Percentiles rank a stretch among this genome's conserved stretches.
Conservation (phyloP, 2,113 vertebrate species). For the Noturus placidus region DNA sequence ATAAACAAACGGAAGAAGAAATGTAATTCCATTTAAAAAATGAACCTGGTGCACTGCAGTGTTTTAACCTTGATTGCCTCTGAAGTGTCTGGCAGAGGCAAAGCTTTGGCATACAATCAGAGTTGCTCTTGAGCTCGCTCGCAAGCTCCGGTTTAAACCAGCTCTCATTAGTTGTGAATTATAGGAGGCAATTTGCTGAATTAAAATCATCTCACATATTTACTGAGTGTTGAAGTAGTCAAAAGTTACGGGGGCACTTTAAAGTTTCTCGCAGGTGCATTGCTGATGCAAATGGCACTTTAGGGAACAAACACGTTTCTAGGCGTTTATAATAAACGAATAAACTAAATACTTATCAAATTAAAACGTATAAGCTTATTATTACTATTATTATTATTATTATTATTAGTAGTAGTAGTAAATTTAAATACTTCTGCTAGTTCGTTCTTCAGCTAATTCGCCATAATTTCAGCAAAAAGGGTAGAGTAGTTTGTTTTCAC, state of each 20-base stretch:
- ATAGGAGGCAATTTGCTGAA: conserved; percentile 46
- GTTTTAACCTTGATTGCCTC: conserved; percentile 21
- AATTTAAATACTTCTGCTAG: background rate
- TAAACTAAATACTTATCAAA: no score
- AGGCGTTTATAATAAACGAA: background rate
- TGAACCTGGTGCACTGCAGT: background rate
- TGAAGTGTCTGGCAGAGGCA: conserved; percentile 1
- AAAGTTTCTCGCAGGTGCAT: background rate
- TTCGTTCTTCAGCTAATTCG: background rate
- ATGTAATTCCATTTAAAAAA: background rate
- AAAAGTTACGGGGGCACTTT: conserved; percentile 28
- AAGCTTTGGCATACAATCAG: conserved; percentile 30
- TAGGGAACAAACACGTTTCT: background rate
- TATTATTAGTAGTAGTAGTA: background rate
- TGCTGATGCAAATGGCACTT: background rate
- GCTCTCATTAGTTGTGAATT: conserved; percentile 39
- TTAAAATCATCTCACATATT: conserved; percentile 34
- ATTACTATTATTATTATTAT: background rate
- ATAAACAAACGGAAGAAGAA: background rate
- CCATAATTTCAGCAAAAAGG: background rate
- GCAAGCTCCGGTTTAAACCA: conserved; percentile 33
- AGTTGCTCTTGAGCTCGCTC: conserved; percentile 3
- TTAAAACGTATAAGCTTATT: background rate
- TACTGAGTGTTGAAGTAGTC: background rate
- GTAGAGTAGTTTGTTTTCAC: background rate